Conservation (phyloP, 2,888 invertebrate species). For the Ichneumoninae sp. region DNA sequence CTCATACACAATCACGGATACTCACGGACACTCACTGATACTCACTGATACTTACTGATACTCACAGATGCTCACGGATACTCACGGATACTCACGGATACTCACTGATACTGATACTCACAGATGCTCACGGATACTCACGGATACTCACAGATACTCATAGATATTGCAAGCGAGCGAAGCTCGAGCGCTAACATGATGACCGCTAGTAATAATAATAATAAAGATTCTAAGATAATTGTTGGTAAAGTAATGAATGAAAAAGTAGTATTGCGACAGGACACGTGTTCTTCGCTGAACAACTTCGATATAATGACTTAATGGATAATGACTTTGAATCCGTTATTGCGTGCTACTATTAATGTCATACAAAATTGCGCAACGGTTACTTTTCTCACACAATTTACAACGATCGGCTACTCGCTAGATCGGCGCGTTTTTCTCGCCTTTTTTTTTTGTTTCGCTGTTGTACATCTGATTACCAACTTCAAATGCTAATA, state of each 20-base stretch:
- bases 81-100: too few species aligned
- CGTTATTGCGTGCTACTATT: background rate
- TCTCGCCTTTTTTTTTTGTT: slow-evolving; percentile 24
- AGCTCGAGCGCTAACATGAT: background rate
- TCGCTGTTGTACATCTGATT: slow-evolving; percentile 1
- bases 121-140: too few species aligned
- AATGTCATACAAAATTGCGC: slow-evolving; percentile 29
- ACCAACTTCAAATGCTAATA: slow-evolving; percentile 22
- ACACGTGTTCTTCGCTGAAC: slow-evolving; percentile 26
- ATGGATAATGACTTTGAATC: background rate
- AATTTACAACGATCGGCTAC: background rate
- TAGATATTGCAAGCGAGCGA: too few species aligned
- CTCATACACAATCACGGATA: too few species aligned
- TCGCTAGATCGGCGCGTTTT: slow-evolving; percentile 26
- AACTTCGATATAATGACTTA: background rate
- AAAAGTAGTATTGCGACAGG: background rate
- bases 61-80: too few species aligned
- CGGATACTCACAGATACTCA: background rate
- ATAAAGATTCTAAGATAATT: background rate
- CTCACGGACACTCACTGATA: too few species aligned
- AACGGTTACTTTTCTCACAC: slow-evolving; percentile 52
- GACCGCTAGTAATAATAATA: background rate
- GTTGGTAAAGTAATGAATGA: background rate
- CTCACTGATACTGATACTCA: too few species aligned
- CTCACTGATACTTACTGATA: too few species aligned